Base-by-base conservation (phyloP, 2,113 vertebrate genomes). In the Anarhynchus alexandrinus region DNA sequence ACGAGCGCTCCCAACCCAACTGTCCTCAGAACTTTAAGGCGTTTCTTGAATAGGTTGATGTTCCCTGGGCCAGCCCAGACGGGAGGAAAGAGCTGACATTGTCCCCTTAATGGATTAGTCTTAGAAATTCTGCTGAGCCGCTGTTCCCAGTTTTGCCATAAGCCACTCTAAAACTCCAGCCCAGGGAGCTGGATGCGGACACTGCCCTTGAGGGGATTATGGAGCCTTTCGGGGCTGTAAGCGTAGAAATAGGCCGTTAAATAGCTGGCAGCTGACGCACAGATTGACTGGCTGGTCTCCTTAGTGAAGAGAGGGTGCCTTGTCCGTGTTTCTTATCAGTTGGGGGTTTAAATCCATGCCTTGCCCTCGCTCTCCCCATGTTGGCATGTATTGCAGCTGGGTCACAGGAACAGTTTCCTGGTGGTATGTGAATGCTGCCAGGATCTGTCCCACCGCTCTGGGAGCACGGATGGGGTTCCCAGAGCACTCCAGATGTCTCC, bases 161-260 rank as follows among this genome's bases (percentile, higher is more conserved):
- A 97, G 91, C 95, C 95, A 73, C 15, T 69, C 73, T 91, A 52
- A 90, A 95, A 93, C 62, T 90, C 58, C 74, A 89, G 54, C 47
- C 64, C 4, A 4, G 77, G 51, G 45, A 88, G 43, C 32, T 92
- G 86, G 45, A 26, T 79, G 54, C 51, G 87, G 72, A 42, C 38
- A 4, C 85, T 94, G 86, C 67, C 65, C 72, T 93, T 90, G 88
- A 92, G 72, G 79, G 69, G 76, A 95, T 94, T 95, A 94, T 0
- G 1, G 82, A 91, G 71, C 87, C 51, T 88, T 80, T 54, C 40
- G 19, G 77, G 70, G 77, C 86, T 91, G 10, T 36, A 1, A 5
- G 57, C 2, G 3, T 51, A 70, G 57, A 79, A 93, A 77, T 36
- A 87, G 51, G 67, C 45, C 6, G 3, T 72, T 78, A 72, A 82